Conservation (phyloP, 2,113 vertebrate genomes). For the Desmodus rotundus region DNA sequence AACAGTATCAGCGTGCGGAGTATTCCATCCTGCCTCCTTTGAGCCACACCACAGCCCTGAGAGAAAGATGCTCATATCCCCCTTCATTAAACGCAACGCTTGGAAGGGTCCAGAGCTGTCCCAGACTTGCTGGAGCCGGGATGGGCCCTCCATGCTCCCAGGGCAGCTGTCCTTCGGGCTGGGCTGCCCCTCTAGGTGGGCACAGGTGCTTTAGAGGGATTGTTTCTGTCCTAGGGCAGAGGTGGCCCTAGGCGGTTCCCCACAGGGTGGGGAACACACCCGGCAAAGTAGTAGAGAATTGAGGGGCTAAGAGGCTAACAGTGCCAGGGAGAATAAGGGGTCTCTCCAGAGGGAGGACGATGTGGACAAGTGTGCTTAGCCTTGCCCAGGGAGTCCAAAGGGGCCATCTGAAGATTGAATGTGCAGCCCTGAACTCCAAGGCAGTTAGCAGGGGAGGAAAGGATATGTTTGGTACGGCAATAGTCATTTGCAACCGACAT, state of each 20-base stretch:
- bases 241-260: no score
- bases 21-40: not conserved
- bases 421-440: not conserved
- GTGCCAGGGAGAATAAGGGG: accelerated
- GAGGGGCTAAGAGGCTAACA: not conserved
- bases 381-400: no score
- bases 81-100: not conserved
- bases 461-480: not conserved
- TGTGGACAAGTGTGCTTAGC: not conserved
- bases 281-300: not conserved
- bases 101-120: no score
- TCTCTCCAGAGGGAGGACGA: not conserved
- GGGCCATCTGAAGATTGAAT: not conserved
- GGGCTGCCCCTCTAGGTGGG: not conserved
- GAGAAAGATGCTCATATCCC: no score
- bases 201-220: not conserved
- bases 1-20: not conserved
- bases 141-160: not conserved
- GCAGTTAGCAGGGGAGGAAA: not conserved
- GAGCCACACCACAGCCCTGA: not conserved
- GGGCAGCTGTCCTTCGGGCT: not conserved
- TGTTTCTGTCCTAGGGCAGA: accelerated
- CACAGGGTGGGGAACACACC: no score
- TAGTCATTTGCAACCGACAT: not conserved
- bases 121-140: not conserved